Percentiles rank a stretch among this genome's conserved stretches.
phyloP scores from a whole-genome alignment of 2,797 vertebrate genomes.

The Lepilemur septentrionalis region DNA sequence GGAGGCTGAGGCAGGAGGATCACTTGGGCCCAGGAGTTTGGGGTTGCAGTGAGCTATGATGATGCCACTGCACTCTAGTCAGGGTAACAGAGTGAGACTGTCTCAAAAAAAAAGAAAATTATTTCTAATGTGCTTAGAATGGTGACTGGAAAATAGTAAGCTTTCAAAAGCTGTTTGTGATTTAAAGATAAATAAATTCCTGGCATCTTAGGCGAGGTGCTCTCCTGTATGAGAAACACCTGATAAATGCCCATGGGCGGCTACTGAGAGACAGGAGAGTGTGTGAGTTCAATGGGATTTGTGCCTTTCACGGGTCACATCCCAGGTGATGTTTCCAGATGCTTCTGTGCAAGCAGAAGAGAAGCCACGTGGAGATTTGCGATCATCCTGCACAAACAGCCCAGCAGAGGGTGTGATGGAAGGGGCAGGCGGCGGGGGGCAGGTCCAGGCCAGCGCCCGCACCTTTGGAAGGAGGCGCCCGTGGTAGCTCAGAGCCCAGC shows the following conservation, averaged over 20 bases:
- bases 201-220: not conserved
- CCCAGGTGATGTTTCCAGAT: not conserved
- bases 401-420: not conserved
- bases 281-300: not conserved
- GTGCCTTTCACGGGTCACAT: not conserved
- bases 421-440: accelerated
- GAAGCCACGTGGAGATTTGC: no score
- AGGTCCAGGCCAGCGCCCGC: accelerated
- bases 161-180: not conserved
- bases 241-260: accelerated
- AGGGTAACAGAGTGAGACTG: no score
- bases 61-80: not conserved
- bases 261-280: not conserved
- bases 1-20: no score
- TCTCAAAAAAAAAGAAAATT: not conserved
- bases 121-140: not conserved
- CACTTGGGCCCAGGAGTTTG: no score
- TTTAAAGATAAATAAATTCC: not conserved
- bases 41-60: no score
- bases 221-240: not conserved
- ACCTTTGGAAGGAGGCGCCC: no score
- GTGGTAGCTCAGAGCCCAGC: not conserved
- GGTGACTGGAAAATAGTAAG: not conserved
- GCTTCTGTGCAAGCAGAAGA: not conserved
- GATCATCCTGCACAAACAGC: not conserved